Evolutionary conservation across 2,888 invertebrate species (phyloP).

Genomic region (Acrobasis suavella): DNA sequence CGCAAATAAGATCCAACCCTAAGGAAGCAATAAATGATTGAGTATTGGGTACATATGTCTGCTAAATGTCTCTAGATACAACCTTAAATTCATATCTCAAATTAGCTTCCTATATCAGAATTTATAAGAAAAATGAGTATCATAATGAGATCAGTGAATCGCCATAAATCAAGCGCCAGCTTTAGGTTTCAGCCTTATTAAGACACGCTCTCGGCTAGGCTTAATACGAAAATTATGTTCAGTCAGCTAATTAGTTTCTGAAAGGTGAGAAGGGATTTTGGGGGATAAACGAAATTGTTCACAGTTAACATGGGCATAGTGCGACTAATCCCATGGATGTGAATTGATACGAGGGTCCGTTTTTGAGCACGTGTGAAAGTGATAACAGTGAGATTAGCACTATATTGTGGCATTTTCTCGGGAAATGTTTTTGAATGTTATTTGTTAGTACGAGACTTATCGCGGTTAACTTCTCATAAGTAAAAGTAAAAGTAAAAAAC

Average conservation of each 20-base stretch:
- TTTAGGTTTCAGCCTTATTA: not conserved
- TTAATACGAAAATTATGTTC: constrained; percentile 23
- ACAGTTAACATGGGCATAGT: constrained; percentile 15
- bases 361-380: not conserved
- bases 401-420: not conserved
- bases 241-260: constrained; percentile 19
- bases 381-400: constrained; percentile 1
- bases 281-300: constrained; percentile 21
- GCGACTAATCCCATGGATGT: constrained; percentile 3
- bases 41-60: too few relatives aligned
- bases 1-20: too few relatives aligned
- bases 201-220: not conserved
- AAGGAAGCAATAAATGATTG: too few relatives aligned
- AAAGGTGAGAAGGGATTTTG: constrained; percentile 19
- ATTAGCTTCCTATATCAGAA: too few relatives aligned
- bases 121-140: not conserved
- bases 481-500: too few relatives aligned
- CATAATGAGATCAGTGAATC: not conserved
- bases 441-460: too few relatives aligned
- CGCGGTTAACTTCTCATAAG: too few relatives aligned
- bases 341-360: constrained; percentile 5
- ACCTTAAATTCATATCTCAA: too few relatives aligned
- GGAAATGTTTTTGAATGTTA: not conserved
- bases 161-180: not conserved
- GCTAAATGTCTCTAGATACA: too few relatives aligned